Evolutionary conservation across 2,888 invertebrate genomes (phyloP), one percentile per base, ranked within the genome.

Genomic region (Sphinx pinastri): DNA sequence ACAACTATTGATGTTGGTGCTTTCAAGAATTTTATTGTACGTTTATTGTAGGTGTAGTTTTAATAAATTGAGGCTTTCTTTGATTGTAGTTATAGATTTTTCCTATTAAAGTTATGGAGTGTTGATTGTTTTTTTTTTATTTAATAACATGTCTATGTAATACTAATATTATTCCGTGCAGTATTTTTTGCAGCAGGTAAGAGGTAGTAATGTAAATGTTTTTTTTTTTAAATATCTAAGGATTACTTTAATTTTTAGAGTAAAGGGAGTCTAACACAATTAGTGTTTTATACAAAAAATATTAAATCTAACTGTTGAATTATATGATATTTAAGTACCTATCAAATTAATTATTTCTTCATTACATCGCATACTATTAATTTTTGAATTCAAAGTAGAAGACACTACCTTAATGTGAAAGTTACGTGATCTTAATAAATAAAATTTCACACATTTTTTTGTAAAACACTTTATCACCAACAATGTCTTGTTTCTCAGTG

Each of bases 21-120:
- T 63, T 12, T 63, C 47, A 16, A 47, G 47, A 67, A 10, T 52
- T 63, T 47, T 49, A 25, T 51, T 52, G 10, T 67, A 12, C 4
- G 5, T 45, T 57, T 58, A 68, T 70, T 49, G 14, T 54, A 66
- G 16, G 16, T 51, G 12, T 70, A 67, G 63, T 70, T 57, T 49
- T 58, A 67, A 59, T 59, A 38, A 47, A 59, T 51, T 67, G 70
- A 70, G 70, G 70, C 70, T 70, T 68, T 68, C 38, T 70, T 70
- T 59, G 14, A 68, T 57, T 68, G 52, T 67, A 58, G 49, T 51
- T 70, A 13, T 70, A 67, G 57, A 31, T 59, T 31, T 70, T 73
- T 72, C 73, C 73, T 74, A 78, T 77, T 78, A 78, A 77, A 80
- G 71, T 73, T 75, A 68, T 72, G 72, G 57, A 70, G 69, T 70